These are phyloP conservation scores for Melanerpes formicivorus DNA, from an alignment of 2,113 vertebrate species.

Conservation along the genomic window DNA sequence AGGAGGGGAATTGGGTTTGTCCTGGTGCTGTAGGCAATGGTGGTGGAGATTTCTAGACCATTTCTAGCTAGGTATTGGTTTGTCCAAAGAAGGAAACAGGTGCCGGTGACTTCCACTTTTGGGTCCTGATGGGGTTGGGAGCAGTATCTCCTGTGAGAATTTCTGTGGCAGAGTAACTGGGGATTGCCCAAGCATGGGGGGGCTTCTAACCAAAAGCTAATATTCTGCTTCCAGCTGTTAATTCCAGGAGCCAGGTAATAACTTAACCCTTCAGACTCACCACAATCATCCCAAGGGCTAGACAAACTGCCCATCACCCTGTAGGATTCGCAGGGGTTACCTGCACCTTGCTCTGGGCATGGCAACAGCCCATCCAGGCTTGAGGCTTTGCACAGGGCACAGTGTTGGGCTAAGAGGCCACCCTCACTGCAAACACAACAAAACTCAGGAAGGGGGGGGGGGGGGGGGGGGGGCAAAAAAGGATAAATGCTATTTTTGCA, in stretches of 20 bases:
- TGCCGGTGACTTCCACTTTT: neutral
- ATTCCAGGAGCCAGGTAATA: neutral
- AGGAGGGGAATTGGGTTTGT: neutral
- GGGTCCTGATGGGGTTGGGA: rapidly evolving
- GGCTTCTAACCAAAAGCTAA: neutral
- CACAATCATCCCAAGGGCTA: neutral
- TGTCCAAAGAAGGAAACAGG: neutral
- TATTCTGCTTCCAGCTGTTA: neutral
- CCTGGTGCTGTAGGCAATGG: neutral
- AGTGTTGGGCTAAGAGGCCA: neutral
- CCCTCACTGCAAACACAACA: neutral
- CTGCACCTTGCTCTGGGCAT: rapidly evolving
- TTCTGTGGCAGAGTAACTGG: neutral
- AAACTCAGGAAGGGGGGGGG: neutral
- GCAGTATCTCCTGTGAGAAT: neutral
- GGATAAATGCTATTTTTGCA: neutral
- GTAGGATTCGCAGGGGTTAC: neutral
- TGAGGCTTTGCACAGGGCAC: neutral
- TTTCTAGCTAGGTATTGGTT: neutral
- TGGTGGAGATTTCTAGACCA: neutral
- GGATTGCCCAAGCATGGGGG: neutral
- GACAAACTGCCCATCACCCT: neutral
- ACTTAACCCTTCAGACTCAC: neutral
- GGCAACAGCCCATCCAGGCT: neutral
- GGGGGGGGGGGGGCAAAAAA: no score